Evolutionary conservation across 1,140 invertebrate species (phyloP).

Genomic region (Psix sp.): DNA sequence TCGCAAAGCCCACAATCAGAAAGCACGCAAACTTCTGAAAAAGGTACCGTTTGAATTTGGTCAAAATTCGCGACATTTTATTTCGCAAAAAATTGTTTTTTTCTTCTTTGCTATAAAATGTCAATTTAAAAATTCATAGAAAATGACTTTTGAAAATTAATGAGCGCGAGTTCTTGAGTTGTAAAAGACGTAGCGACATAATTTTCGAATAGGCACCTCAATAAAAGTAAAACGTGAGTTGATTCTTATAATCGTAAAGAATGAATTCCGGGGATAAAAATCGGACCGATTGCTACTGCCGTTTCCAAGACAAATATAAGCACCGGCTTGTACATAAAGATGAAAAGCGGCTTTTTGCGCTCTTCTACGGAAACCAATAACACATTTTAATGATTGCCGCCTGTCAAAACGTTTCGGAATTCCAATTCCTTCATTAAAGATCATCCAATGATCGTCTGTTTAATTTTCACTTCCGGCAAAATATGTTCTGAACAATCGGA

Average conservation of each 20-base stretch:
- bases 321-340: conserved; percentile 15
- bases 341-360: conserved; percentile 7
- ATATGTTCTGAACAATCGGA: conserved; percentile 10
- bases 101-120: too few relatives aligned
- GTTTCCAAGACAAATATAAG: conserved; percentile 11
- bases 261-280: conserved; percentile 3
- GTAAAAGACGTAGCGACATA: too few relatives aligned
- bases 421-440: neutral
- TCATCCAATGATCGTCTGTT: conserved; percentile 26
- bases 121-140: too few relatives aligned
- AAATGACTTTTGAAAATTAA: too few relatives aligned
- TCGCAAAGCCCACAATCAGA: conserved; percentile 4
- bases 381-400: conserved; percentile 20
- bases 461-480: conserved; percentile 43
- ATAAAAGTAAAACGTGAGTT: conserved; percentile 23
- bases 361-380: conserved; percentile 31
- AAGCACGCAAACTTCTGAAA: conserved; percentile 14
- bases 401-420: conserved; percentile 20
- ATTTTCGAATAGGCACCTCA: neutral
- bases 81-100: too few relatives aligned
- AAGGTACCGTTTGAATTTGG: too few relatives aligned
- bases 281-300: conserved; percentile 15
- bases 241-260: conserved; percentile 21
- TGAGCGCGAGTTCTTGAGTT: too few relatives aligned
- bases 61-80: too few relatives aligned